These are phyloP conservation scores for Delichon dasypus DNA, from an alignment of 2,797 vertebrate species.

Conservation along the genomic window DNA sequence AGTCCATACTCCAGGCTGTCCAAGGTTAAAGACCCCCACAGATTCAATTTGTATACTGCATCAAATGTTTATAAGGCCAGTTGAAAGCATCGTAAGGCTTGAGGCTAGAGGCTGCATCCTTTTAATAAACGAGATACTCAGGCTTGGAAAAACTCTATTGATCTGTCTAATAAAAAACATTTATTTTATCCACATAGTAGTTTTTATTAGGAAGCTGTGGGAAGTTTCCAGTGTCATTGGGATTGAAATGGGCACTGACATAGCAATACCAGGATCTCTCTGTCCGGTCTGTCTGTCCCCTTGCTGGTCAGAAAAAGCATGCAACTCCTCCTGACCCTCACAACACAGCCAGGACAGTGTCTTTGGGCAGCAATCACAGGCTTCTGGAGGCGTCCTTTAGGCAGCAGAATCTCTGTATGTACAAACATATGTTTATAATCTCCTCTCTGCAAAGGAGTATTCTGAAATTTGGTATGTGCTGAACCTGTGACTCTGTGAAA, in stretches of 20 bases:
- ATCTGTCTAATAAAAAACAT: not conserved
- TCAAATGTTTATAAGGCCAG: not conserved
- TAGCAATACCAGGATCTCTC: not conserved
- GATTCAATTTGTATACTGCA: not conserved
- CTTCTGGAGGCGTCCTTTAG: not conserved
- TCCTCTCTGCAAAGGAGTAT: not conserved
- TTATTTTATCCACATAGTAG: not conserved
- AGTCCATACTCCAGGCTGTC: not conserved
- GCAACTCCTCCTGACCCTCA: not conserved
- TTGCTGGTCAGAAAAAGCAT: not conserved
- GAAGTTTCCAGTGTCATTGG: accelerated
- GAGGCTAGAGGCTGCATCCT: not conserved
- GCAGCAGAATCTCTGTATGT: not conserved
- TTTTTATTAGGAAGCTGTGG: not conserved
- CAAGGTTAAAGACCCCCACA: not conserved
- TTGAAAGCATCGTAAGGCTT: not conserved
- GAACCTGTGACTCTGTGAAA: not conserved
- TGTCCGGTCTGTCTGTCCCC: not conserved
- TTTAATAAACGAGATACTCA: not conserved
- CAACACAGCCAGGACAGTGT: accelerated
- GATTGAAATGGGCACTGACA: not conserved
- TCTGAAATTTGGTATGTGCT: not conserved
- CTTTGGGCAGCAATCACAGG: not conserved
- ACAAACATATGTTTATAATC: not conserved
- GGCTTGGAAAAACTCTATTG: not conserved